phyloP scores from a whole-genome alignment of 2,888 invertebrate species.

The Caenorhabditis zanzibari region DNA sequence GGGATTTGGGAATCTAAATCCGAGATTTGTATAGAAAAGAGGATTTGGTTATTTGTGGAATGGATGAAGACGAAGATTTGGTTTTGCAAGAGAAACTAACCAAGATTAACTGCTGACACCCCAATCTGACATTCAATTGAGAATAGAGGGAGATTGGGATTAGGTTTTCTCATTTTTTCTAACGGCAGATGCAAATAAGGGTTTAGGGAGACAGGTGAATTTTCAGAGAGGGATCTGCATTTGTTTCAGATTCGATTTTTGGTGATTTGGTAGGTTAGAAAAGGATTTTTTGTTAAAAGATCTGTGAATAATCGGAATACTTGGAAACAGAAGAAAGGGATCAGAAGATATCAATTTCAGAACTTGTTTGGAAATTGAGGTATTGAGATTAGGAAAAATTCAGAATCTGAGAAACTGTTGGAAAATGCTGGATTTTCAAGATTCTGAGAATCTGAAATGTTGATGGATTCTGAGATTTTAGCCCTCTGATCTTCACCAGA shows the following conservation, averaged over 20 bases:
- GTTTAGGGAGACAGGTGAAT: constrained; percentile 5
- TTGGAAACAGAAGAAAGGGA: not conserved
- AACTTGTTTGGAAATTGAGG: too few relatives aligned
- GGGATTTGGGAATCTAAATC: constrained; percentile 5
- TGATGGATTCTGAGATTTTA: too few relatives aligned
- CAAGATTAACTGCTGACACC: not conserved
- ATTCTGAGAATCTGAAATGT: too few relatives aligned
- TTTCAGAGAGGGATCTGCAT: not conserved
- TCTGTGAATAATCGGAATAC: constrained; percentile 4
- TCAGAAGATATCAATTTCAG: too few relatives aligned
- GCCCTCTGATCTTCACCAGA: too few relatives aligned
- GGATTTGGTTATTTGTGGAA: constrained; percentile 30
- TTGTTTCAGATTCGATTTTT: constrained; percentile 6
- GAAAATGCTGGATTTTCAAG: too few relatives aligned
- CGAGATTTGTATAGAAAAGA: not conserved
- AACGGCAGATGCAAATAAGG: constrained; percentile 6
- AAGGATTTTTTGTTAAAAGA: not conserved
- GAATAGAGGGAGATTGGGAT: not conserved
- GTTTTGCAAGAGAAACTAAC: constrained; percentile 5
- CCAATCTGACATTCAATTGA: constrained; percentile 15
- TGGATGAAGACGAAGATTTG: not conserved
- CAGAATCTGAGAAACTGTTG: too few relatives aligned
- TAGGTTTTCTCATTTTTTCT: not conserved
- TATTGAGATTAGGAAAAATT: too few relatives aligned
- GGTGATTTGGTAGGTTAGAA: not conserved